Evolutionary conservation across 2,888 invertebrate genomes (phyloP).

Genomic region (Polyploca ridens): DNA sequence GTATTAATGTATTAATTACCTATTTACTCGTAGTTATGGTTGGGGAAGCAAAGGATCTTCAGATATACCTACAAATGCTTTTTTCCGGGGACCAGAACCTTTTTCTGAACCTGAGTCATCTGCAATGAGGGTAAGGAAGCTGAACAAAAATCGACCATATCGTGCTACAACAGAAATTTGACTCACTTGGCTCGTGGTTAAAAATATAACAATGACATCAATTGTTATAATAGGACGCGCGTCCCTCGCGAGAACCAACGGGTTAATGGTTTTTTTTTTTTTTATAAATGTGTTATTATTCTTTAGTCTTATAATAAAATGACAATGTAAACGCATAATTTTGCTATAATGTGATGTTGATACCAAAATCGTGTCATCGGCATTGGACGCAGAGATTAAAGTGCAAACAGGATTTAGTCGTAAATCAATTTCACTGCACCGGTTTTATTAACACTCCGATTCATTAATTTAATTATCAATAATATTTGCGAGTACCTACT

Average conservation of each 20-base stretch:
- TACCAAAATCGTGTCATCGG: conserved; percentile 72
- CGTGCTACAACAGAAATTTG: not conserved
- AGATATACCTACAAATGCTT: conserved; percentile 52
- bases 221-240: too few relatives aligned
- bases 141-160: not conserved
- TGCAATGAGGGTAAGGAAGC: conserved; percentile 60
- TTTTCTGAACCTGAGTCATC: conserved; percentile 73
- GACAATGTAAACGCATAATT: conserved; percentile 51
- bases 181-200: too few relatives aligned
- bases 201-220: too few relatives aligned
- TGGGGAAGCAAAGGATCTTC: conserved; percentile 75
- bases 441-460: conserved; percentile 59
- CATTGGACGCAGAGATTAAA: conserved; percentile 70
- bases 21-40: conserved; percentile 47
- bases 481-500: not conserved
- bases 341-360: conserved; percentile 67
- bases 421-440: conserved; percentile 68
- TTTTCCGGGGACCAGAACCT: conserved; percentile 64
- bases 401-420: conserved; percentile 73
- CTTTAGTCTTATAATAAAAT: not conserved
- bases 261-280: too few relatives aligned
- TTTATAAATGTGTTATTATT: too few relatives aligned
- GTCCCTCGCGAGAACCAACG: too few relatives aligned
- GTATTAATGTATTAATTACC: not conserved
- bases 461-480: conserved; percentile 56